phyloP scores from a whole-genome alignment of 2,797 vertebrate genomes.

The Leucoraja ocellata region DNA sequence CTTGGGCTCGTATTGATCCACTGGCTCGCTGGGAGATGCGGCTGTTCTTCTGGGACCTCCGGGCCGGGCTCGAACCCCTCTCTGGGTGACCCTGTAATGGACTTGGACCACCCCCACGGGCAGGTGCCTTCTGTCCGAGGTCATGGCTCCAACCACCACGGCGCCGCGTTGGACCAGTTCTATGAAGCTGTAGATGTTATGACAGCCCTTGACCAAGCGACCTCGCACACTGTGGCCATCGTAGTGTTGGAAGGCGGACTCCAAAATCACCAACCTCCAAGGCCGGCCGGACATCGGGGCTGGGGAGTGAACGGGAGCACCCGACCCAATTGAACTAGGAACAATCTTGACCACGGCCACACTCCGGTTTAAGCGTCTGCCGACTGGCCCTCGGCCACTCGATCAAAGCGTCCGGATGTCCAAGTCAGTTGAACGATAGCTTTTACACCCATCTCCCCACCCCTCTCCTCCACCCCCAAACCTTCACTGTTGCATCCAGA shows the following conservation, averaged over 20 bases:
- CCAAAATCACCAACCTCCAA: conserved; percentile 1
- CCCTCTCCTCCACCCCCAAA: too few species aligned
- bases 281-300: not conserved
- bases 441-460: not conserved
- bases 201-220: not conserved
- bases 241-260: conserved; percentile 13
- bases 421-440: not conserved
- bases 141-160: not conserved
- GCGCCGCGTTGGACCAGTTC: not conserved
- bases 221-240: not conserved
- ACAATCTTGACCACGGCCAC: not conserved
- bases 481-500: not conserved
- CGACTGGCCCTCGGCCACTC: not conserved
- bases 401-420: not conserved
- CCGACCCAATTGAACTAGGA: not conserved
- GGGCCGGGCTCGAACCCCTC: not conserved
- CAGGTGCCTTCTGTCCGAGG: conserved; percentile 19
- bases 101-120: conserved; percentile 15
- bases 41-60: not conserved
- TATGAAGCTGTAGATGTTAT: conserved; percentile 18
- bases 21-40: not conserved
- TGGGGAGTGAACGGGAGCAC: not conserved
- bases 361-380: too few species aligned
- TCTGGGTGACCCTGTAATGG: not conserved
- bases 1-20: conserved; percentile 25